These are phyloP conservation scores for Embidobia sp. DNA, from an alignment of 2,888 invertebrate species.

Conservation along the genomic window DNA sequence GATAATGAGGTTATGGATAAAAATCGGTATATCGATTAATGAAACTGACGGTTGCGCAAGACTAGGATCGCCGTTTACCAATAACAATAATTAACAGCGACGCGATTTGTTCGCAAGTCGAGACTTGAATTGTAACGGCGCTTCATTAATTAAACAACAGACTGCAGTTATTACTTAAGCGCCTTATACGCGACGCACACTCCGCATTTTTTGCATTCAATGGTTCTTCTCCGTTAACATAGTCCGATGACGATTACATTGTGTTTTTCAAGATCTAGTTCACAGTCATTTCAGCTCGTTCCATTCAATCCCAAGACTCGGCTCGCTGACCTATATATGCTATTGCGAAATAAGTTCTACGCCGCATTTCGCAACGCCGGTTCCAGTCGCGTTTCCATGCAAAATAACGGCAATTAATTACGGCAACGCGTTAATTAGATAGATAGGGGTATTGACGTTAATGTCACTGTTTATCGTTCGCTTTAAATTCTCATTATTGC, in stretches of 20 bases:
- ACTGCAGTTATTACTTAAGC: slow-evolving; percentile 13
- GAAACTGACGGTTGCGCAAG: too few species aligned
- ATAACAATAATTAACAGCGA: too few species aligned
- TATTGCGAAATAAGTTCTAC: slow-evolving; percentile 11
- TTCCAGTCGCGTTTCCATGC: too few species aligned
- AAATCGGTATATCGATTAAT: too few species aligned
- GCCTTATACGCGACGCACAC: not conserved
- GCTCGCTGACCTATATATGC: slow-evolving; percentile 19
- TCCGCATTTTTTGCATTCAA: slow-evolving; percentile 34
- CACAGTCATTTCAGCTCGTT: slow-evolving; percentile 20
- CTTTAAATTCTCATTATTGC: not conserved
- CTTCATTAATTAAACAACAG: slow-evolving; percentile 36
- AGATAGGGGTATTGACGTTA: not conserved
- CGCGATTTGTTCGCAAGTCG: too few species aligned
- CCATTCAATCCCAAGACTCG: not conserved
- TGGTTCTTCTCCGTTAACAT: slow-evolving; percentile 6
- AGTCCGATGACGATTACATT: slow-evolving; percentile 30
- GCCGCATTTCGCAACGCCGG: not conserved
- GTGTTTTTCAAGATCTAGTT: slow-evolving; percentile 51
- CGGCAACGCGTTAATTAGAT: not conserved
- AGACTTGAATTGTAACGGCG: not conserved
- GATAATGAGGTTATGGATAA: too few species aligned
- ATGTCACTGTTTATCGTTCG: not conserved
- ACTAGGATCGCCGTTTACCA: too few species aligned
- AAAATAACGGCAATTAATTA: slow-evolving; percentile 5